These are phyloP conservation scores for Isaurus tuberculatus DNA, from an alignment of 92 coral and sea anemone genomes.

Conservation along the genomic window DNA sequence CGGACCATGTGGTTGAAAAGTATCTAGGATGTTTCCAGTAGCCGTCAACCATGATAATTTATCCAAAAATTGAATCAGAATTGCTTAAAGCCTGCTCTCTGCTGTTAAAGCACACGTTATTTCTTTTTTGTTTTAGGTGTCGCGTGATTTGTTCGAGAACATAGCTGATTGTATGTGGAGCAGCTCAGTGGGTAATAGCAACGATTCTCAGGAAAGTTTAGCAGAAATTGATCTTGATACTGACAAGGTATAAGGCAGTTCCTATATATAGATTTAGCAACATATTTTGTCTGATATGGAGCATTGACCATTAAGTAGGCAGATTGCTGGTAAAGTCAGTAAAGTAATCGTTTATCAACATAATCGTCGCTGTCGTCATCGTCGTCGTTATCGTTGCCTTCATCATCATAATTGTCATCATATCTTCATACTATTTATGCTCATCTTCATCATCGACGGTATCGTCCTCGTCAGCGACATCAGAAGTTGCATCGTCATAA, in stretches of 20 bases:
- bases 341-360: background rate
- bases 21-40: no score
- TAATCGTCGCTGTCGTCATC: no score
- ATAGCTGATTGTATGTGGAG: slow-evolving; percentile 86
- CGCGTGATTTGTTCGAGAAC: slow-evolving; percentile 69
- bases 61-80: no score
- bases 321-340: background rate
- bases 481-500: background rate
- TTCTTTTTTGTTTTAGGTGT: slow-evolving; percentile 50
- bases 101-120: no score
- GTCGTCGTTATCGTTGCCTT: no score
- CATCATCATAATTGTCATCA: no score
- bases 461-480: background rate
- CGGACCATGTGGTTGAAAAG: no score
- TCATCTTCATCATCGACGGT: no score
- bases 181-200: slow-evolving; percentile 41
- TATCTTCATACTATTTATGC: no score
- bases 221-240: slow-evolving; percentile 43
- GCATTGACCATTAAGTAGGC: background rate
- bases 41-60: no score
- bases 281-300: no score
- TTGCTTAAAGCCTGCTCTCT: no score
- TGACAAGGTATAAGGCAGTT: slow-evolving; percentile 44
- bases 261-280: background rate
- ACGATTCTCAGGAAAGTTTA: slow-evolving; percentile 30